A percentile compares a stretch with the other conserved stretches of the same genome.
phyloP scores from a whole-genome alignment of 2,797 vertebrate species.

The Acanthurus leucopareius region DNA sequence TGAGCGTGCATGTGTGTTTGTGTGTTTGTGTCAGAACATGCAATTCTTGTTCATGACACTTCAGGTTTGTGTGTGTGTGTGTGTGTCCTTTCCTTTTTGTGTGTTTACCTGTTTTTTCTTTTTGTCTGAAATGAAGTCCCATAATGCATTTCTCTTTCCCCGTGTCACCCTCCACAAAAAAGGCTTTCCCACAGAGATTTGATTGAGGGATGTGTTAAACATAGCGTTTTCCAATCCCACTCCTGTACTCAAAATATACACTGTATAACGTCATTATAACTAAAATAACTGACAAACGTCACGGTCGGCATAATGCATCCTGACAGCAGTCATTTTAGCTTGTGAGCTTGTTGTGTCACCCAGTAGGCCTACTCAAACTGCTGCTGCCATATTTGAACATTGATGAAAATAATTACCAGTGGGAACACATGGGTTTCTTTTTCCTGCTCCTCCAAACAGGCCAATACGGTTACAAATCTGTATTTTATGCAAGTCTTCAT shows the following conservation, averaged over 20 bases:
- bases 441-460: not conserved
- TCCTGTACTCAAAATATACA: slow-evolving; percentile 10
- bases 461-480: not conserved
- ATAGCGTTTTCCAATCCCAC: slow-evolving; percentile 28
- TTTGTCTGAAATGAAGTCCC: slow-evolving; percentile 1
- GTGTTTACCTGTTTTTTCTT: not conserved
- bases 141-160: not conserved
- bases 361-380: not conserved
- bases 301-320: not conserved
- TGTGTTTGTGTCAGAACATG: not conserved
- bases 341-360: slow-evolving; percentile 12
- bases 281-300: slow-evolving; percentile 16
- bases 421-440: not conserved
- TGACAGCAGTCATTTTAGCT: slow-evolving; percentile 10
- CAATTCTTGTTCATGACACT: too few relatives aligned
- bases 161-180: slow-evolving; percentile 8
- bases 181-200: not conserved
- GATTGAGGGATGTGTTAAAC: not conserved
- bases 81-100: not conserved
- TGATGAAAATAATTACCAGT: slow-evolving; percentile 40
- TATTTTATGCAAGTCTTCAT: not conserved
- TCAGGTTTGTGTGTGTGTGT: not conserved
- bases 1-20: not conserved
- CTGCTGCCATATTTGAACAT: slow-evolving; percentile 25
- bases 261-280: not conserved